These are phyloP conservation scores for Drosophila mettleri DNA, from an alignment of 2,888 invertebrate genomes.

Conservation along the genomic window DNA sequence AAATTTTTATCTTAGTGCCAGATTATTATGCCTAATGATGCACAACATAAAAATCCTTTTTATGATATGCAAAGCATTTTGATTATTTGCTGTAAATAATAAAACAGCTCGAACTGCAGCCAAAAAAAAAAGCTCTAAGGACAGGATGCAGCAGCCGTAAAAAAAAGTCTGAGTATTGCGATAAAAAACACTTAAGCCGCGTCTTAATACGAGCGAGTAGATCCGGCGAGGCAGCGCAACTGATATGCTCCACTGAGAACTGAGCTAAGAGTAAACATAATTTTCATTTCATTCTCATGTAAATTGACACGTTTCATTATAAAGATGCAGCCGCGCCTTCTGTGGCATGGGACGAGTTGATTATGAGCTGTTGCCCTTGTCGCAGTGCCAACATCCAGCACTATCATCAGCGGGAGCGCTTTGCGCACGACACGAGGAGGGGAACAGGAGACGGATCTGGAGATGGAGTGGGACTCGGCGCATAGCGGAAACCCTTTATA, in stretches of 20 bases:
- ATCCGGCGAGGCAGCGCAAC: neutral
- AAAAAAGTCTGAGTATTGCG: conserved; percentile 25
- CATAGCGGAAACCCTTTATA: conserved; percentile 37
- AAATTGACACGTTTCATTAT: conserved; percentile 80
- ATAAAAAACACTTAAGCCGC: conserved; percentile 67
- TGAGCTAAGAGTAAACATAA: conserved; percentile 57
- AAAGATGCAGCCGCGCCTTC: conserved; percentile 53
- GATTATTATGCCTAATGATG: conserved; percentile 70
- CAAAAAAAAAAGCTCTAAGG: neutral
- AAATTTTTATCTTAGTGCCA: conserved; percentile 35
- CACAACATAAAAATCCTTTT: conserved; percentile 75
- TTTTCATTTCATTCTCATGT: conserved; percentile 64
- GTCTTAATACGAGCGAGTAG: conserved; percentile 21
- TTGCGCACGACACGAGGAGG: neutral
- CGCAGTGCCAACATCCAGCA: conserved; percentile 20
- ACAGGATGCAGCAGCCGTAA: conserved; percentile 66
- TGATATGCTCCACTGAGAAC: conserved; percentile 1
- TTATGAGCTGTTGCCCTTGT: conserved; percentile 27
- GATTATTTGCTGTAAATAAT: conserved; percentile 78
- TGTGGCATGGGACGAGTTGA: conserved; percentile 12
- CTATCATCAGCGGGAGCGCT: conserved; percentile 2
- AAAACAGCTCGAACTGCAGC: conserved; percentile 45
- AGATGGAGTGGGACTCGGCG: neutral
- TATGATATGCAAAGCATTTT: conserved; percentile 78
- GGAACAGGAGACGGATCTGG: neutral